Evolutionary conservation across 2,888 invertebrate species (phyloP).

Genomic region (Candidula unifasciata): DNA sequence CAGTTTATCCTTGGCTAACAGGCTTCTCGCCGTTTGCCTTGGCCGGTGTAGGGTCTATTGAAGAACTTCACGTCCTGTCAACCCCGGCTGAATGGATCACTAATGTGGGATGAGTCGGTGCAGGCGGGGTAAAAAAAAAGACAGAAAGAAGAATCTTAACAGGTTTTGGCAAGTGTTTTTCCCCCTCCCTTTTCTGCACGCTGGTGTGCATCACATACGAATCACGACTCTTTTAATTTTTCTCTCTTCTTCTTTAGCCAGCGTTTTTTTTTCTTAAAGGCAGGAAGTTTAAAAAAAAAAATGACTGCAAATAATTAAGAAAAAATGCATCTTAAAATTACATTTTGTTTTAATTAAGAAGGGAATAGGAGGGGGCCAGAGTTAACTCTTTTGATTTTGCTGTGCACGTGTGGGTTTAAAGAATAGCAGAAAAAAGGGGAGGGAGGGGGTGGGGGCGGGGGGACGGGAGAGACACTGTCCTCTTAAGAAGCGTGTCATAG

Average conservation of each 20-base stretch:
- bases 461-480: too few species aligned
- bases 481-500: too few species aligned
- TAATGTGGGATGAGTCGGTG: conserved; percentile 9
- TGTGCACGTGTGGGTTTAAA: too few species aligned
- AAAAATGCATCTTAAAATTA: neutral
- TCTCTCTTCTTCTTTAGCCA: neutral
- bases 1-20: conserved; percentile 28
- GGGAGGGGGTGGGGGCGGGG: too few species aligned
- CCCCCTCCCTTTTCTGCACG: too few species aligned
- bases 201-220: too few species aligned
- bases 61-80: conserved; percentile 18
- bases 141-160: neutral
- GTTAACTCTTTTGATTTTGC: too few species aligned
- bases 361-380: neutral
- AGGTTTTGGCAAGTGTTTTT: neutral
- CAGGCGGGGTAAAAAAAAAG: neutral
- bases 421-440: too few species aligned
- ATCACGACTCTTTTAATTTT: too few species aligned
- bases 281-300: neutral
- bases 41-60: neutral
- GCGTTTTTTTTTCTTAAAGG: neutral
- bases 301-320: neutral
- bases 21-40: conserved; percentile 11
- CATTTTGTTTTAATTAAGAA: neutral
- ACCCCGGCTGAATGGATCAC: conserved; percentile 12